Conservation (phyloP, 2,113 vertebrate species). For the Pangasianodon gigas region DNA sequence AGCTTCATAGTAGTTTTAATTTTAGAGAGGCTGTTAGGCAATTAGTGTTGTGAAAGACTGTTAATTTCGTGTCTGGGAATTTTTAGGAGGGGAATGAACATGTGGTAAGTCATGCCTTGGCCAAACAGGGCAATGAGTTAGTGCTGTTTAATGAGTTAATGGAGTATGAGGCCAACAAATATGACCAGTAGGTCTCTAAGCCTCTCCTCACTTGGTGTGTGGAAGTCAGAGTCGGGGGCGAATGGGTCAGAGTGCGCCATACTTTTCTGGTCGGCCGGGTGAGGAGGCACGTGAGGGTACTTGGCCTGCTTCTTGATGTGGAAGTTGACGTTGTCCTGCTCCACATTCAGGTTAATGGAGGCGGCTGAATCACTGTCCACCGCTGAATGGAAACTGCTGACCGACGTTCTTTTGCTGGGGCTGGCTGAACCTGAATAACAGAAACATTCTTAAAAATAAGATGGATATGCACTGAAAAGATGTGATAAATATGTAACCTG, state of each 20-base stretch:
- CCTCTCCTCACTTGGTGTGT: slow-evolving; percentile 59
- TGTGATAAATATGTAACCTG: background rate
- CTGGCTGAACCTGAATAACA: slow-evolving; percentile 84
- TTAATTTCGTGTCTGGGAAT: background rate
- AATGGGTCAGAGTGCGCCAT: slow-evolving; percentile 58
- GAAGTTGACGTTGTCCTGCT: slow-evolving; percentile 99
- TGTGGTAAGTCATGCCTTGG: background rate
- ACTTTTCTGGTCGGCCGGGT: slow-evolving; percentile 94
- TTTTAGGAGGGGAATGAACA: background rate
- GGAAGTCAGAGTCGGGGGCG: slow-evolving; percentile 57
- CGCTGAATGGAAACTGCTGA: slow-evolving; percentile 97
- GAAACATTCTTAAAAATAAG: background rate
- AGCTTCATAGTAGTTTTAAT: background rate
- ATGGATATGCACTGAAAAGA: background rate
- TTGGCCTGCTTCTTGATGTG: slow-evolving; percentile 99
- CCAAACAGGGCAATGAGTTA: slow-evolving; percentile 48
- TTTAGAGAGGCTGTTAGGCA: background rate
- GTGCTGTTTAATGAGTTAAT: slow-evolving; percentile 11
- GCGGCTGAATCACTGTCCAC: slow-evolving; percentile 97
- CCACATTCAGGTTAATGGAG: slow-evolving; percentile 98
- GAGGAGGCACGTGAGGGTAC: slow-evolving; percentile 92
- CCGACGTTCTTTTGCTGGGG: slow-evolving; percentile 96
- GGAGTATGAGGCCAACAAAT: no score
- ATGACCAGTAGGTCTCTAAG: background rate
- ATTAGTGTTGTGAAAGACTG: slow-evolving; percentile 12